Percentiles rank a stretch among this genome's conserved stretches.
These are phyloP conservation scores for Dermatemys mawii DNA, from an alignment of 2,113 vertebrate genomes.

Conservation along the genomic window DNA sequence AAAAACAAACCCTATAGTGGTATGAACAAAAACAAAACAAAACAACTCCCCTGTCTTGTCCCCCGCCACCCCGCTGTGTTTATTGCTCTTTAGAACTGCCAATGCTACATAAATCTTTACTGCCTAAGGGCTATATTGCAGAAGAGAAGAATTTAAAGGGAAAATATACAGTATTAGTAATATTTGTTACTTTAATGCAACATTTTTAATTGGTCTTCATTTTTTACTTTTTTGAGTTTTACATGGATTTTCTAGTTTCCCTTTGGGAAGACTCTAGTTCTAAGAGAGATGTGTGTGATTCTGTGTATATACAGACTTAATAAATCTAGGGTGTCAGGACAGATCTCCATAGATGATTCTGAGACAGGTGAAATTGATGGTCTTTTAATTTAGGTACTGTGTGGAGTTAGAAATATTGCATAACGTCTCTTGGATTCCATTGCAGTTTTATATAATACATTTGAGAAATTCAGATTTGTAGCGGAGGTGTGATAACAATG, in stretches of 20 bases:
- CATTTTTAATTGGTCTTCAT: background rate
- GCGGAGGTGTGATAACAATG: background rate
- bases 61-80: background rate
- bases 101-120: no score
- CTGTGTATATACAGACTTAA: background rate
- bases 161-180: background rate
- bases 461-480: background rate
- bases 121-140: background rate
- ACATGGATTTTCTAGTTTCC: background rate
- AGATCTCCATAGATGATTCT: background rate
- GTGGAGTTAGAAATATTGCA: background rate
- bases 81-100: background rate
- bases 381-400: background rate
- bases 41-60: rapidly evolving
- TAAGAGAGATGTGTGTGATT: background rate
- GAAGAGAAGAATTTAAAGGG: background rate
- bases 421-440: background rate
- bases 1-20: background rate
- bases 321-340: background rate
- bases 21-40: background rate
- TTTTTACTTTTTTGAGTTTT: background rate
- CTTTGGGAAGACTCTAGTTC: background rate
- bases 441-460: background rate
- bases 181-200: background rate
- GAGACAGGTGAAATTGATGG: background rate